These are phyloP conservation scores for Balaenoptera acutorostrata DNA, from an alignment of 2,113 vertebrate genomes.

Conservation along the genomic window DNA sequence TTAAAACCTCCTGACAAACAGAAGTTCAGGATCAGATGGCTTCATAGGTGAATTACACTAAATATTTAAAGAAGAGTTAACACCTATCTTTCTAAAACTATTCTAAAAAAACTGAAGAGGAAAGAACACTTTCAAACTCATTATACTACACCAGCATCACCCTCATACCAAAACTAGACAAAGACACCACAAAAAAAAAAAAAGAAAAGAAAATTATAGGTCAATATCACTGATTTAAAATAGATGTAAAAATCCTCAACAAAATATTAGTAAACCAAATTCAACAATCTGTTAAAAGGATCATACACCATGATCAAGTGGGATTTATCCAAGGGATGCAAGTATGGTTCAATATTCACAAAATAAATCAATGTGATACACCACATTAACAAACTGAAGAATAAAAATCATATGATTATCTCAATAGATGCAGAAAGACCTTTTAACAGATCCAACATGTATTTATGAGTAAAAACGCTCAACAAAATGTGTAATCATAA, in stretches of 20 bases:
- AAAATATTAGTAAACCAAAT: background rate
- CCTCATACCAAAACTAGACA: background rate
- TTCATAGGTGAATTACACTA: background rate
- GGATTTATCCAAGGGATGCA: background rate
- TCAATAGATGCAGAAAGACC: background rate
- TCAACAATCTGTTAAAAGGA: background rate
- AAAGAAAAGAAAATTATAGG: background rate
- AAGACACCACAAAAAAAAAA: background rate
- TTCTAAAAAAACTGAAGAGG: background rate
- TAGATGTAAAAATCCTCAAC: background rate
- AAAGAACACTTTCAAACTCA: background rate
- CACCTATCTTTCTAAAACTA: background rate
- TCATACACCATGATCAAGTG: background rate
- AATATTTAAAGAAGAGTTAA: background rate
- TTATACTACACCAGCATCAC: background rate
- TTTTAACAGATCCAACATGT: background rate
- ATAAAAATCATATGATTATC: background rate
- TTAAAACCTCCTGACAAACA: background rate
- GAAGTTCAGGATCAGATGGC: background rate
- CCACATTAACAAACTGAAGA: too few relatives aligned
- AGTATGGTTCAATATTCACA: background rate
- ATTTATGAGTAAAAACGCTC: too few relatives aligned
- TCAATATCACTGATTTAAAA: background rate
- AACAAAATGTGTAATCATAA: too few relatives aligned
- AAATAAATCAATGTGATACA: background rate